These are phyloP conservation scores for Lepeophtheirus nordmannii DNA, from an alignment of 2,888 invertebrate genomes.

Conservation along the genomic window DNA sequence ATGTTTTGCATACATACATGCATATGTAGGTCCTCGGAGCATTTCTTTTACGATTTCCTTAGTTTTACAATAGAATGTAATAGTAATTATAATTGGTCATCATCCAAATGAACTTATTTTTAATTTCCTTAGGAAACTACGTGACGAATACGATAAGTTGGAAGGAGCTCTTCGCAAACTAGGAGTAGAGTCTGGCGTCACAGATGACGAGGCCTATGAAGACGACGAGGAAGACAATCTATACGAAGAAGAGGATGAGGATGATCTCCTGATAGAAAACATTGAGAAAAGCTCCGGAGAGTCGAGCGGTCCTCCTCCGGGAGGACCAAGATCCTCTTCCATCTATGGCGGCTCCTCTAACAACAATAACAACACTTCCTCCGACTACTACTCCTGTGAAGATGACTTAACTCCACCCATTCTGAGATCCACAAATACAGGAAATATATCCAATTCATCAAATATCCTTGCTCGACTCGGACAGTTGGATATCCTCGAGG, in stretches of 20 bases:
- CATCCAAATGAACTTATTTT: not conserved
- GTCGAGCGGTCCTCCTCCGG: not conserved
- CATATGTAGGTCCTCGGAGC: too few relatives aligned
- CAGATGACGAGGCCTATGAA: not conserved
- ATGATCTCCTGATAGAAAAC: not conserved
- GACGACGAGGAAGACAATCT: slow-evolving; percentile 6
- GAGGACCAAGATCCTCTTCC: not conserved
- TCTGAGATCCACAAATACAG: not conserved
- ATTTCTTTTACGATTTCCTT: not conserved
- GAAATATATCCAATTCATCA: not conserved
- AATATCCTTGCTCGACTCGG: not conserved
- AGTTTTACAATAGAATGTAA: not conserved
- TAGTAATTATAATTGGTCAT: not conserved
- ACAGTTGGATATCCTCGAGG: not conserved
- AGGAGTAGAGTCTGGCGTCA: slow-evolving; percentile 9
- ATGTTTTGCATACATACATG: too few relatives aligned
- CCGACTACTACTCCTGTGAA: slow-evolving; percentile 1
- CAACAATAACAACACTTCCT: not conserved
- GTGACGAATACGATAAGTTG: slow-evolving; percentile 24
- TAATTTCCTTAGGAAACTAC: slow-evolving; percentile 18
- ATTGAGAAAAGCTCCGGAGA: slow-evolving; percentile 6
- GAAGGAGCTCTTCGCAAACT: slow-evolving; percentile 23
- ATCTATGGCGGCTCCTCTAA: not conserved
- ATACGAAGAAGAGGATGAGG: slow-evolving; percentile 10
- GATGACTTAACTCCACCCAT: not conserved